Evolutionary conservation across 1,140 invertebrate genomes (phyloP), one percentile per base, ranked within the genome.

Genomic region (Lepidurus arcticus): DNA sequence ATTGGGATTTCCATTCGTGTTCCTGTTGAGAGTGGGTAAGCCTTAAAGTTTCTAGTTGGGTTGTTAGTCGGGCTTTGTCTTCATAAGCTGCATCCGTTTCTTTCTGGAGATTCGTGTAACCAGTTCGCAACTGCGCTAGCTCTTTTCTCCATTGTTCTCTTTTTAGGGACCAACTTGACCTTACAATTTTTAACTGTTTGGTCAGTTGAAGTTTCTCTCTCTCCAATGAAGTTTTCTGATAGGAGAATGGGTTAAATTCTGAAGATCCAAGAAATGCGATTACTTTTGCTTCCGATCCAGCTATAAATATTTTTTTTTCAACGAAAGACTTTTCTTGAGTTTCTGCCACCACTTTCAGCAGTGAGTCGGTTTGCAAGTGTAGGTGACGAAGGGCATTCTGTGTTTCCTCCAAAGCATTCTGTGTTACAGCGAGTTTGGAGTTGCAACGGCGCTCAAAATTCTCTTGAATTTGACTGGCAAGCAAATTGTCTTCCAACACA

Each of bases 391-490:
- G 53, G 6, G 53, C 53, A 7, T 65, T 65, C 21, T 65, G 53
- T 7, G 53, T 21, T 65, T 65, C 53, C 13, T 65, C 53, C 21
- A 65, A 65, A n/a, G 53, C 53, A 21, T 21, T 65, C 13, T 65
- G 53, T 21, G 53, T 65, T 65, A 65, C 53, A 9, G 8, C 53
- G 16, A 65, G 53, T 65, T 65, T 65, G 13, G 53, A 65, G 21
- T 65, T 65, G 53, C 53, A 65, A 65, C 53, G 53, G 53, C 13
- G 53, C 8, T 65, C 53, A 21, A 65, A 65, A 65, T 21, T 65
- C 53, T 9, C 53, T 65, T 65, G 53, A 65, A 65, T 65, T 65
- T 65, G 53, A 21, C 53, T 65, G 6, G 53, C 53, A n/a, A 65
- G 21, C 21, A 65, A 21, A 21, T 65, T 65, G 53, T 65, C 53